A percentile compares a stretch with the other conserved stretches of the same genome.
These are phyloP conservation scores for Laodelphax striatellus DNA, from an alignment of 1,140 invertebrate species.

Conservation along the genomic window DNA sequence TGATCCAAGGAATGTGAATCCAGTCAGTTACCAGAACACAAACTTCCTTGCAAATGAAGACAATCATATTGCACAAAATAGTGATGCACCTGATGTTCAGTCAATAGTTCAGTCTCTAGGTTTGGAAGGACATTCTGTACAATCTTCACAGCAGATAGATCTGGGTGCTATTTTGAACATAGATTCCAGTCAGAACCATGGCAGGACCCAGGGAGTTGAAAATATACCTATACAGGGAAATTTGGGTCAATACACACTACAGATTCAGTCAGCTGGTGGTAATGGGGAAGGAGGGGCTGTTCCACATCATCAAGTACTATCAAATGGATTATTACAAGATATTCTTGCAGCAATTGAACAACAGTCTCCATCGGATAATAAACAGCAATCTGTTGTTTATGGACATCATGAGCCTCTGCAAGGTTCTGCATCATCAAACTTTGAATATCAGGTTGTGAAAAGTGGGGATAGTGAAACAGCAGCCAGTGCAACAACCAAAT, in stretches of 20 bases:
- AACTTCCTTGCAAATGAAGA: constrained; percentile 1
- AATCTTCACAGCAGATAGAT: constrained; percentile 10
- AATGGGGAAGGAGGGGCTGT: constrained; percentile 36
- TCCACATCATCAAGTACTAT: constrained; percentile 59
- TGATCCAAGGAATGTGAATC: background rate
- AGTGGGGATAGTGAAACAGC: constrained; percentile 1
- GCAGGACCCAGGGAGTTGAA: background rate
- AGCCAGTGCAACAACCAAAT: background rate
- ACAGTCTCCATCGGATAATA: constrained; percentile 27
- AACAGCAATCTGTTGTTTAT: background rate
- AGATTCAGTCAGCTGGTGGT: constrained; percentile 46
- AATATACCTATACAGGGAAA: constrained; percentile 47
- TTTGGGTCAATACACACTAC: constrained; percentile 52
- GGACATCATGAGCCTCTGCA: background rate
- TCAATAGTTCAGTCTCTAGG: constrained; percentile 20
- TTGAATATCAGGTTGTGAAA: background rate
- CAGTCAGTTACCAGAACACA: constrained; percentile 9
- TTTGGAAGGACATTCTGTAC: constrained; percentile 12
- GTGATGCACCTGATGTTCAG: constrained; percentile 14
- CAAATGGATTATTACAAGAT: constrained; percentile 61
- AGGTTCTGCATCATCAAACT: background rate
- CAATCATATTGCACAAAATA: background rate
- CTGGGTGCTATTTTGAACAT: background rate
- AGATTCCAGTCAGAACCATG: background rate
- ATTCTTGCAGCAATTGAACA: constrained; percentile 62